Percentiles rank a stretch among this genome's conserved stretches.
These are phyloP conservation scores for Ictalurus punctatus DNA, from an alignment of 2,113 vertebrate genomes.

Conservation along the genomic window DNA sequence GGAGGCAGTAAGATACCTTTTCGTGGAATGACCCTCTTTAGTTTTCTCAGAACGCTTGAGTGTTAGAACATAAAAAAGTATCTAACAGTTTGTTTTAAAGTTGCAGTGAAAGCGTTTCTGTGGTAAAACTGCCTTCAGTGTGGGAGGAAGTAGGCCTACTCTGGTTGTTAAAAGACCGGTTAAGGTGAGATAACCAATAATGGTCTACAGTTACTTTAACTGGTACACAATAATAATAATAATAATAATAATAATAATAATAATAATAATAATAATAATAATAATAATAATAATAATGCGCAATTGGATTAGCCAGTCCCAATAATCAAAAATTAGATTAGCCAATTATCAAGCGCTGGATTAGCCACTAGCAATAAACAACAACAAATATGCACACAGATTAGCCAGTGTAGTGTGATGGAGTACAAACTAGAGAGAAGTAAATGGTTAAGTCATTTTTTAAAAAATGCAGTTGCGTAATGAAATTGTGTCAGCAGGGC, in stretches of 20 bases:
- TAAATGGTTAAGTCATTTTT: background rate
- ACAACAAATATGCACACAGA: too few relatives aligned
- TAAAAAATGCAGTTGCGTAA: background rate
- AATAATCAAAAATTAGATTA: background rate
- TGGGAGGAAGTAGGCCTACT: background rate
- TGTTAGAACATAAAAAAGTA: background rate
- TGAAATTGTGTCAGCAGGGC: background rate
- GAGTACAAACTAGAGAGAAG: background rate
- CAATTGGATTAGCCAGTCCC: background rate
- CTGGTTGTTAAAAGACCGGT: background rate
- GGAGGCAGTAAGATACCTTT: background rate
- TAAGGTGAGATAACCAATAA: background rate
- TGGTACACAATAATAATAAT: too few relatives aligned
- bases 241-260: too few relatives aligned
- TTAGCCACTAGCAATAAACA: background rate
- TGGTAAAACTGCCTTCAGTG: background rate
- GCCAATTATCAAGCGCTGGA: background rate
- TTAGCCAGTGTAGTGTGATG: background rate
- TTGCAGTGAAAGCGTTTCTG: background rate
- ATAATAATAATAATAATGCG: too few relatives aligned
- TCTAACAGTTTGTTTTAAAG: background rate
- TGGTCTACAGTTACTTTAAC: background rate
- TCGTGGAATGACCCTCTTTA: background rate
- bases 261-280: too few relatives aligned
- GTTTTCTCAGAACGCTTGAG: background rate